A percentile compares a stretch with the other conserved stretches of the same genome.
phyloP scores from a whole-genome alignment of 2,888 invertebrate species.

The Phyto melanocephala region DNA sequence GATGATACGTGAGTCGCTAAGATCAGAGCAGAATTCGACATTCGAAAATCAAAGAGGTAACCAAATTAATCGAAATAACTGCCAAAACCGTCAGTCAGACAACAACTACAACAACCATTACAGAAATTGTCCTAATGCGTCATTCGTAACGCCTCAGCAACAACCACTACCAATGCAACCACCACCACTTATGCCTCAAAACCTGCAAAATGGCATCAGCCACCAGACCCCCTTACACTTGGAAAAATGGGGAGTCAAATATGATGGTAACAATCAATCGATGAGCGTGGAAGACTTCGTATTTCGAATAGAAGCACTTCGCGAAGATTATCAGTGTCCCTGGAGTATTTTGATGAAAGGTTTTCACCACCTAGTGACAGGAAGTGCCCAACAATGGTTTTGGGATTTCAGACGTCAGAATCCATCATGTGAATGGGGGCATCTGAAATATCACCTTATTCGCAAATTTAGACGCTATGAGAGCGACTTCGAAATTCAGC shows the following conservation, averaged over 20 bases:
- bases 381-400: too few species aligned
- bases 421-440: too few species aligned
- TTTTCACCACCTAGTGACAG: too few species aligned
- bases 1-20: background rate
- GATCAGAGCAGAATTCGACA: background rate
- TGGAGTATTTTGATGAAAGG: slow-evolving; percentile 1
- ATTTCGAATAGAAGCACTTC: background rate
- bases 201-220: background rate
- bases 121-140: too few species aligned
- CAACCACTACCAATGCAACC: background rate
- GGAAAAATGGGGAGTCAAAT: slow-evolving; percentile 31
- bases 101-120: background rate
- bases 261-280: background rate
- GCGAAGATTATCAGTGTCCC: slow-evolving; percentile 20
- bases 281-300: slow-evolving; percentile 5
- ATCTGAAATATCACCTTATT: too few species aligned
- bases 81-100: background rate
- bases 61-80: background rate
- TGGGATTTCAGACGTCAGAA: too few species aligned
- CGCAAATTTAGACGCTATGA: too few species aligned
- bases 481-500: too few species aligned
- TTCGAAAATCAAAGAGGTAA: background rate
- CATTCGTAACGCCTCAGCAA: too few species aligned
- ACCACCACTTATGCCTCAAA: background rate
- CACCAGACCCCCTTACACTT: slow-evolving; percentile 9